A percentile compares a stretch with the other conserved stretches of the same genome.
These are phyloP conservation scores for Helleia helle DNA, from an alignment of 2,888 invertebrate genomes.

Conservation along the genomic window DNA sequence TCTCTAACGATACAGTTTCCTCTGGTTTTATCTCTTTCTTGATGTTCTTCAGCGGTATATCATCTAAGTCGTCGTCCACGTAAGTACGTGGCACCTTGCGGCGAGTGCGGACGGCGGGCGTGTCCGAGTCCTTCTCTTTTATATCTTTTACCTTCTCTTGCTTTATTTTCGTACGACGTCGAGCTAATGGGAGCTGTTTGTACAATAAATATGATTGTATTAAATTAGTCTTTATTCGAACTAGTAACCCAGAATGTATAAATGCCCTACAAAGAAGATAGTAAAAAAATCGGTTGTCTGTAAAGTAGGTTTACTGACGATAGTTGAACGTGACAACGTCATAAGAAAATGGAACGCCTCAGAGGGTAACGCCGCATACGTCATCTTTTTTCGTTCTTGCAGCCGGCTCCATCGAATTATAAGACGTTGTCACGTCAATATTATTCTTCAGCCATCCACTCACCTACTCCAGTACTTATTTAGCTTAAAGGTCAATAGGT, in stretches of 20 bases:
- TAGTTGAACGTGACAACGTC: too few species aligned
- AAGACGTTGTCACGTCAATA: too few species aligned
- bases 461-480: too few species aligned
- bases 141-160: conserved; percentile 41
- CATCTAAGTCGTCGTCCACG: conserved; percentile 48
- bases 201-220: not conserved
- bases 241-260: not conserved
- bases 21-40: conserved; percentile 56
- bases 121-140: conserved; percentile 25
- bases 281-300: too few species aligned
- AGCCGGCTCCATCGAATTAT: too few species aligned
- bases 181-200: conserved; percentile 54
- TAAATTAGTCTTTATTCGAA: not conserved
- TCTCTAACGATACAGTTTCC: conserved; percentile 73
- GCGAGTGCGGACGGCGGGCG: conserved; percentile 28
- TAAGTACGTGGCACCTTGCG: conserved; percentile 45
- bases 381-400: too few species aligned
- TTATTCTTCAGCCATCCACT: too few species aligned
- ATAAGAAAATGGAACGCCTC: too few species aligned
- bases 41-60: conserved; percentile 52
- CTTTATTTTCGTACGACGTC: conserved; percentile 57
- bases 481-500: too few species aligned
- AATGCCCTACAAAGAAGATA: too few species aligned
- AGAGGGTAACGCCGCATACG: too few species aligned
- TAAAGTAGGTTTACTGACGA: too few species aligned